Evolutionary conservation across 2,113 vertebrate species (phyloP).

Genomic region (Rhinolophus ferrumequinum): DNA sequence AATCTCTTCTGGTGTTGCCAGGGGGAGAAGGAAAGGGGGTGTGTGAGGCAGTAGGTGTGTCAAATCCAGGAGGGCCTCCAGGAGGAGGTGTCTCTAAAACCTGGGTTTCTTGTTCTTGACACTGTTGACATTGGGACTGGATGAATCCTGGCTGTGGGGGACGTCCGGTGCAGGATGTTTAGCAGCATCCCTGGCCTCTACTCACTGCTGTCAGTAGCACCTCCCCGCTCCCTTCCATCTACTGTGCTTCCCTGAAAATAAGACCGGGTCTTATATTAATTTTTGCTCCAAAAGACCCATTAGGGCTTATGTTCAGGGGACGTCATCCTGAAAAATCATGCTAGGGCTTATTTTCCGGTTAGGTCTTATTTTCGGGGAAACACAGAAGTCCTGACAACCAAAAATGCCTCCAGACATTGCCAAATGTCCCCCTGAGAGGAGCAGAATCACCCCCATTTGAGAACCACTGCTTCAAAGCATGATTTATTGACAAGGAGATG

Average conservation of each 20-base stretch:
- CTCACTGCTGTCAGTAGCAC: too few relatives aligned
- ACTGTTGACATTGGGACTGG: not conserved
- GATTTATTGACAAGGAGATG: not conserved
- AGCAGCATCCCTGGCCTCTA: not conserved
- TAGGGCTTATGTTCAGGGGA: too few relatives aligned
- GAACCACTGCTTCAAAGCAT: not conserved
- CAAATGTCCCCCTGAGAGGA: too few relatives aligned
- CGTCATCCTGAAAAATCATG: too few relatives aligned
- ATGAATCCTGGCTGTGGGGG: not conserved
- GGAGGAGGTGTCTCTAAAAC: not conserved
- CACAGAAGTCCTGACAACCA: not conserved
- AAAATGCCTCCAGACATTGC: not conserved
- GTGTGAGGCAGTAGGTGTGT: not conserved
- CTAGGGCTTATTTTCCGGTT: too few relatives aligned
- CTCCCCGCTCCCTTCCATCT: not conserved
- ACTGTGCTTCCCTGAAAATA: too few relatives aligned
- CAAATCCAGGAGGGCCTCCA: not conserved
- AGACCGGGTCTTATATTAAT: too few relatives aligned
- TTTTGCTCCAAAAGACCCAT: too few relatives aligned
- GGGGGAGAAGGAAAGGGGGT: not conserved
- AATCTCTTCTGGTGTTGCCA: not conserved
- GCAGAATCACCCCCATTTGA: not conserved
- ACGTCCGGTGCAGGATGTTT: not conserved
- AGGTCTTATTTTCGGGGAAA: too few relatives aligned
- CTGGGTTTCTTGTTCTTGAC: not conserved